Evolutionary conservation across 2,113 vertebrate genomes (phyloP).

Genomic region (Tachysurus vachellii): DNA sequence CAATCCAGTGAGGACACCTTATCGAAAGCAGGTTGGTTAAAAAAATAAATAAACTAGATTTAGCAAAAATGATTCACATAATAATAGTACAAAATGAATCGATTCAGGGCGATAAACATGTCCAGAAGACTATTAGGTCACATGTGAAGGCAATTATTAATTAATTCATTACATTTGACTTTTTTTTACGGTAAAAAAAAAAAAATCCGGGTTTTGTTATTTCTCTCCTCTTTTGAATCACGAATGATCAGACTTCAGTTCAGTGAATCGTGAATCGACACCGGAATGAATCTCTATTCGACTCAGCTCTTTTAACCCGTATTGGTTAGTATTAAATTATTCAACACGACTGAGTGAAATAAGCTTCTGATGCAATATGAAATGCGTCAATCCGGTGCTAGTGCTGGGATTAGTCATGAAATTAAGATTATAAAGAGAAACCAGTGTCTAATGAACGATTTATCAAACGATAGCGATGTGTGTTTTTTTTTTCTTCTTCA

Average conservation of each 20-base stretch:
- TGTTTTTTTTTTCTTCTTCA: neutral
- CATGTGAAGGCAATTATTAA: neutral
- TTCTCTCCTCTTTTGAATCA: neutral
- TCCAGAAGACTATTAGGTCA: neutral
- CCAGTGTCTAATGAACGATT: neutral
- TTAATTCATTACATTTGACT: neutral
- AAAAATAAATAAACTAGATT: neutral
- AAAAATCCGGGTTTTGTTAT: neutral
- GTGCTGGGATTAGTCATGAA: neutral
- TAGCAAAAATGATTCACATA: neutral
- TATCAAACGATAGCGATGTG: neutral
- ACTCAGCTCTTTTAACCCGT: constrained; percentile 1
- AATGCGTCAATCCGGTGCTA: neutral
- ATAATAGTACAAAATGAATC: neutral
- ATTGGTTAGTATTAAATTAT: neutral
- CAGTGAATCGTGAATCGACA: neutral
- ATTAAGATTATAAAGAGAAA: neutral
- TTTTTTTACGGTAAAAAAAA: neutral
- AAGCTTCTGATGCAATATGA: neutral
- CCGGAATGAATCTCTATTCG: neutral
- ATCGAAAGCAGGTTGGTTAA: constrained; percentile 87
- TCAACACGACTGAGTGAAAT: neutral
- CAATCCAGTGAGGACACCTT: constrained; percentile 83
- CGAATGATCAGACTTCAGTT: neutral
- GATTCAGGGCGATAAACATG: neutral